A percentile compares a stretch with the other conserved stretches of the same genome.
phyloP scores from a whole-genome alignment of 2,113 vertebrate species.

The Microcebus tavaratra region DNA sequence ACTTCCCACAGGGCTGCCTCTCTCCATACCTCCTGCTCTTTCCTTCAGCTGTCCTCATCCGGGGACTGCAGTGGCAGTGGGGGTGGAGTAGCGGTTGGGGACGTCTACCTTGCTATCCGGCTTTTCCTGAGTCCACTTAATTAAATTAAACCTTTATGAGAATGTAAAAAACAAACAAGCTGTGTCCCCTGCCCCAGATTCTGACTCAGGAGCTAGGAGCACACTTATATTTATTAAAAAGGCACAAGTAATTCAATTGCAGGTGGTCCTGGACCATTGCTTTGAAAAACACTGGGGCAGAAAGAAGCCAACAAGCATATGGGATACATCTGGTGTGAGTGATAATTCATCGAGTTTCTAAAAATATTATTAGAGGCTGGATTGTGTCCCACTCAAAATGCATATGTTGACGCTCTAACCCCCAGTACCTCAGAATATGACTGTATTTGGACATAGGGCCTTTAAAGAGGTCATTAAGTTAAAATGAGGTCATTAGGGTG shows the following conservation, averaged over 20 bases:
- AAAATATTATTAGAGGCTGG: neutral
- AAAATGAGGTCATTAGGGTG: neutral
- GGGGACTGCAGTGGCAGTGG: neutral
- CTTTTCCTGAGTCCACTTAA: neutral
- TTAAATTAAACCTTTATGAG: neutral
- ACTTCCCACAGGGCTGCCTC: neutral
- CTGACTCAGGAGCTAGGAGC: neutral
- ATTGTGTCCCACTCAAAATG: neutral
- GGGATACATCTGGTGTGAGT: neutral
- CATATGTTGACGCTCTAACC: neutral
- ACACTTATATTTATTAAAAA: neutral
- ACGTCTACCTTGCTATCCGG: neutral
- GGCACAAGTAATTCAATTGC: neutral
- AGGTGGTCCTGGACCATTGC: neutral
- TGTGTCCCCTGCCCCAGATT: neutral
- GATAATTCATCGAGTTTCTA: neutral
- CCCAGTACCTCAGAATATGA: neutral
- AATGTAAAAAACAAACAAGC: neutral
- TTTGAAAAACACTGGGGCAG: neutral
- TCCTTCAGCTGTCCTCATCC: neutral
- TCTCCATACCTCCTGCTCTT: neutral
- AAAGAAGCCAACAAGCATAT: neutral
- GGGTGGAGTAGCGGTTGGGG: rapidly evolving
- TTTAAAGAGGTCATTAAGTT: neutral
- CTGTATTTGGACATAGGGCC: neutral